A percentile compares a stretch with the other conserved stretches of the same genome.
Conservation (phyloP, 2,113 vertebrate species). For the Thamnophis sirtalis region DNA sequence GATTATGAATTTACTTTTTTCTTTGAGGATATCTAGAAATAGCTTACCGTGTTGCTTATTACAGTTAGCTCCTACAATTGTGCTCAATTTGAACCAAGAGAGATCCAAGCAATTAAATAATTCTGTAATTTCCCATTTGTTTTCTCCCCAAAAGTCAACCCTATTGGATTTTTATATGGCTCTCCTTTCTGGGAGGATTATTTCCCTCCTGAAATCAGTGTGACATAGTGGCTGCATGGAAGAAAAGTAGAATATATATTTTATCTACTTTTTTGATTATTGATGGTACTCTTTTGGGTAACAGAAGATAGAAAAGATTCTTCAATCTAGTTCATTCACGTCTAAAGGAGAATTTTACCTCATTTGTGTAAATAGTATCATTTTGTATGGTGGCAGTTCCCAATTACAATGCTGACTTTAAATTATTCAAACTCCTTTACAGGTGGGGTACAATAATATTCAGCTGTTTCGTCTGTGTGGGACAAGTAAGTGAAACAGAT, state of each 20-base stretch:
- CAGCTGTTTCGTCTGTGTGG: slow-evolving; percentile 85
- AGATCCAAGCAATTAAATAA: background rate
- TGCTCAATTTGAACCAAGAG: background rate
- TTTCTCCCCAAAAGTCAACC: background rate
- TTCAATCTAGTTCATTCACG: background rate
- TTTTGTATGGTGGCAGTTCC: background rate
- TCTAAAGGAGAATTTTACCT: background rate
- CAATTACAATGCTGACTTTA: background rate
- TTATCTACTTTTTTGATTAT: background rate
- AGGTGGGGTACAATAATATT: slow-evolving; percentile 93
- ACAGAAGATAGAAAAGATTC: background rate
- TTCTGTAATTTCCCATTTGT: background rate
- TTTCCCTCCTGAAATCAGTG: background rate
- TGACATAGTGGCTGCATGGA: background rate
- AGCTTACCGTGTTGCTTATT: background rate
- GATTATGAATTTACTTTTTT: background rate
- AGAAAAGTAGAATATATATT: background rate
- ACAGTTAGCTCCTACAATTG: background rate
- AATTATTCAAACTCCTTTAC: slow-evolving; percentile 7
- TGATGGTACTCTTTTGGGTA: background rate
- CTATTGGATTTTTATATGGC: background rate
- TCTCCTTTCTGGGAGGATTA: background rate
- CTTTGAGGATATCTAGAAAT: background rate
- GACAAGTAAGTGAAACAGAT: slow-evolving; percentile 77
- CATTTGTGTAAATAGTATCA: background rate